These are phyloP conservation scores for Zalophus californianus DNA, from an alignment of 2,797 vertebrate species.

Conservation along the genomic window DNA sequence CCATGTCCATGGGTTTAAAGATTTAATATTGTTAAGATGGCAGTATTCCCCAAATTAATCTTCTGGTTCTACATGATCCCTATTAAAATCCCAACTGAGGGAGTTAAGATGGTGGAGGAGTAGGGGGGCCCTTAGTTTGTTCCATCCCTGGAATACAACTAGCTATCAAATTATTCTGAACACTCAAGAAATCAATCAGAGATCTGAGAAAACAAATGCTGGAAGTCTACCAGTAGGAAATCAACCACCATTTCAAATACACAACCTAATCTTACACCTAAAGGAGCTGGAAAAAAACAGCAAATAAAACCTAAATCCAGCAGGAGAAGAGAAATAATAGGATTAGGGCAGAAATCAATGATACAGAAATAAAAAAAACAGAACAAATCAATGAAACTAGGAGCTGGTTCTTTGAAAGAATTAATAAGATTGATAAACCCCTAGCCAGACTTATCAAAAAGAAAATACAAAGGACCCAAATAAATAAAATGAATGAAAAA, in stretches of 20 bases:
- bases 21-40: background rate
- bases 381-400: too few species aligned
- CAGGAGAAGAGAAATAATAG: background rate
- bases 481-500: too few species aligned
- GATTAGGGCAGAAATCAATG: too few species aligned
- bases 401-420: too few species aligned
- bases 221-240: background rate
- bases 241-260: background rate
- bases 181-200: background rate
- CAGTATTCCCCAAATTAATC: background rate
- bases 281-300: background rate
- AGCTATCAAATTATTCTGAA: background rate
- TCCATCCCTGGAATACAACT: background rate
- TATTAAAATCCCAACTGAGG: background rate
- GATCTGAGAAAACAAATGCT: background rate
- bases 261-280: background rate
- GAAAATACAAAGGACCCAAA: too few species aligned
- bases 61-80: background rate
- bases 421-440: too few species aligned
- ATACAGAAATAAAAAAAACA: too few species aligned
- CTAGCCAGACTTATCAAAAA: too few species aligned
- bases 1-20: background rate
- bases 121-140: background rate
- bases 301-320: background rate
- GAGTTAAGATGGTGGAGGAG: background rate